Evolutionary conservation across 2,888 invertebrate species (phyloP).

Genomic region (Elysia crispata): DNA sequence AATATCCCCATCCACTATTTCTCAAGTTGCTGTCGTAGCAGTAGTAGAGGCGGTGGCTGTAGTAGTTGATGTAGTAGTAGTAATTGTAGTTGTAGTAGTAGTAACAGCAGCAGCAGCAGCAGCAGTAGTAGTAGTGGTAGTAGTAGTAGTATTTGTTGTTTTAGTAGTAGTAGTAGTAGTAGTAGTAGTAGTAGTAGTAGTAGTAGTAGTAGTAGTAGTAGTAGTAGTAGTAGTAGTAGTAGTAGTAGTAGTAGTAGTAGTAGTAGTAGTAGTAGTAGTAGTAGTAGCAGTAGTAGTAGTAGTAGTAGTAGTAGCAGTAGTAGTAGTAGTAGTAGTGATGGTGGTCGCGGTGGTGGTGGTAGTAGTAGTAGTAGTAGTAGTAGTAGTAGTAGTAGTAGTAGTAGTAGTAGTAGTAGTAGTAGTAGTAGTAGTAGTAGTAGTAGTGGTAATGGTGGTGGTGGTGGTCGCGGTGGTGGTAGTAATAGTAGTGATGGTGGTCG

Average conservation of each 20-base stretch:
- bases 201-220: background rate
- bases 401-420: constrained; percentile 4
- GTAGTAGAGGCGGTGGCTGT: too few relatives aligned
- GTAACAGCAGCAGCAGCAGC: too few relatives aligned
- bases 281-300: background rate
- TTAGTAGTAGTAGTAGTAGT: too few relatives aligned
- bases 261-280: background rate
- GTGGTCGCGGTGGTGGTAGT: too few relatives aligned
- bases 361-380: background rate
- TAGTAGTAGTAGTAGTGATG: background rate
- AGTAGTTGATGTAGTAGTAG: too few relatives aligned
- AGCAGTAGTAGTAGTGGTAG: background rate
- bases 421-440: constrained; percentile 9
- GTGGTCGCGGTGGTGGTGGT: too few relatives aligned
- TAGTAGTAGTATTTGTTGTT: too few relatives aligned
- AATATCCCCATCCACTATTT: too few relatives aligned
- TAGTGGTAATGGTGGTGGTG: too few relatives aligned
- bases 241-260: background rate
- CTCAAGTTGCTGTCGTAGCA: too few relatives aligned
- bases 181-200: background rate
- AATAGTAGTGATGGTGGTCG: too few relatives aligned
- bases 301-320: background rate
- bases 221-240: background rate
- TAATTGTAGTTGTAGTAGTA: too few relatives aligned
- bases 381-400: background rate